phyloP scores from a whole-genome alignment of 2,797 vertebrate species.

The Cossypha dichroa region DNA sequence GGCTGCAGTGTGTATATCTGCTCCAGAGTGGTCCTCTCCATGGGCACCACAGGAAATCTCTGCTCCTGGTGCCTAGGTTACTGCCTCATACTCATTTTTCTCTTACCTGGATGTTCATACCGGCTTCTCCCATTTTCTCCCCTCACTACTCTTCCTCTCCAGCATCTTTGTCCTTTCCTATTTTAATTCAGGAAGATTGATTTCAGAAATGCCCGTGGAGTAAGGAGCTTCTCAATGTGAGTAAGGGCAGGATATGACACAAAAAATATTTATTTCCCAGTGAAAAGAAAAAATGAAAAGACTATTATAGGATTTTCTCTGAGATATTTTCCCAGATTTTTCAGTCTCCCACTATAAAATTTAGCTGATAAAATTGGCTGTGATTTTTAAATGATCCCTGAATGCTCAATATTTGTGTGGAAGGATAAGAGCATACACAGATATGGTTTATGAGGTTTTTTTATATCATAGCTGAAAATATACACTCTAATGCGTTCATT shows the following conservation, averaged over 20 bases:
- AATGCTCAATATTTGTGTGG: not conserved
- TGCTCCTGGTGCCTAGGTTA: not conserved
- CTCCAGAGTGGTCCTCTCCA: not conserved
- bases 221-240: not conserved
- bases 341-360: not conserved
- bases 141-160: not conserved
- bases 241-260: not conserved
- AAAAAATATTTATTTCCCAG: not conserved
- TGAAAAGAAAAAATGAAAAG: not conserved
- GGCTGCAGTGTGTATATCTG: not conserved
- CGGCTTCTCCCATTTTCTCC: accelerated
- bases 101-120: not conserved
- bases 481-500: not conserved
- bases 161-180: not conserved
- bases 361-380: not conserved
- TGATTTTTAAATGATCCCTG: not conserved
- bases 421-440: not conserved
- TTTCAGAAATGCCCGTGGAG: not conserved
- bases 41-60: not conserved
- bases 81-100: not conserved
- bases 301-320: not conserved
- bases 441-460: not conserved
- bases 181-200: not conserved
- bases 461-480: not conserved
- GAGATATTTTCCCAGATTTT: not conserved